Percentiles rank a stretch among this genome's conserved stretches.
phyloP scores from a whole-genome alignment of 2,797 vertebrate genomes.

The Centropyge bicolor region DNA sequence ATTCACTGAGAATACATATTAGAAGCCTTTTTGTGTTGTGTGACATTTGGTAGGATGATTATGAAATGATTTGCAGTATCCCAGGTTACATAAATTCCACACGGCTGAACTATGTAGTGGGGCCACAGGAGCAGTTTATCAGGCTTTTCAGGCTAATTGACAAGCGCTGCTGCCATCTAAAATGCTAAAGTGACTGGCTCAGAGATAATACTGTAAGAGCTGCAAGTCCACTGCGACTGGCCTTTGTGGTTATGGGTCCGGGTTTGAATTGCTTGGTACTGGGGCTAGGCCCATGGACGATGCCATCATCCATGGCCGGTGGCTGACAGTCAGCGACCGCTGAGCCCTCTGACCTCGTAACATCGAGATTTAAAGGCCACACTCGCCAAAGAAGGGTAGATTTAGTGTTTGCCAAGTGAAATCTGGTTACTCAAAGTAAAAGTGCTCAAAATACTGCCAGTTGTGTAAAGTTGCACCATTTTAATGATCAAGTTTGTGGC shows the following conservation, averaged over 20 bases:
- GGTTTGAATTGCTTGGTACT: not conserved
- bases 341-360: too few relatives aligned
- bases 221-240: not conserved
- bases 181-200: not conserved
- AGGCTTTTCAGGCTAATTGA: not conserved
- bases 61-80: not conserved
- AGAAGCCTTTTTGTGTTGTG: constrained; percentile 2
- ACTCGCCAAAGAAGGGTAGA: too few relatives aligned
- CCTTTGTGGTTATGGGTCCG: not conserved
- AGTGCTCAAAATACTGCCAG: too few relatives aligned
- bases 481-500: too few relatives aligned
- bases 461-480: too few relatives aligned
- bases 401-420: too few relatives aligned
- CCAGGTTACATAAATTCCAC: constrained; percentile 9
- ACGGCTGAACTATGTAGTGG: too few relatives aligned
- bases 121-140: not conserved
- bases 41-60: not conserved
- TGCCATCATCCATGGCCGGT: too few relatives aligned
- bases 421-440: too few relatives aligned
- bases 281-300: too few relatives aligned
- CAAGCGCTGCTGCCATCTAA: not conserved
- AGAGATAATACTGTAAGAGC: not conserved
- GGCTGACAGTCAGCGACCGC: too few relatives aligned
- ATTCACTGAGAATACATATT: not conserved
- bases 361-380: too few relatives aligned